Percentiles rank a stretch among this genome's conserved stretches.
phyloP scores from a whole-genome alignment of 2,113 vertebrate genomes.

The Psilopogon haemacephalus region DNA sequence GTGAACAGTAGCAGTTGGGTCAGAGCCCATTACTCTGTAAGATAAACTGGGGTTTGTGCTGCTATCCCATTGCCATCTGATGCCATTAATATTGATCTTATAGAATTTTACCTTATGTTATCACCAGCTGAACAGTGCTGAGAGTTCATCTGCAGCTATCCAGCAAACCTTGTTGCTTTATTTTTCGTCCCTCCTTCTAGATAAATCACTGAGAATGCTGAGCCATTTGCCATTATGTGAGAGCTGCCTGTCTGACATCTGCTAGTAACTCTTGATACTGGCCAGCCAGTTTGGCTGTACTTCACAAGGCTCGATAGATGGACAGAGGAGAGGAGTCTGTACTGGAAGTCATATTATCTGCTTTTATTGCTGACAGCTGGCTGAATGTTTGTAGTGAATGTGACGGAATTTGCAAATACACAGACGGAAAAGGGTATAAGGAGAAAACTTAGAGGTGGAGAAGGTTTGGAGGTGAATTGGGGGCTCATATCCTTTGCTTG shows the following conservation, averaged over 20 bases:
- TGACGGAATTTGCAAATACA: not conserved
- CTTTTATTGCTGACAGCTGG: not conserved
- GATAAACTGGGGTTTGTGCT: not conserved
- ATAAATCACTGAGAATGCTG: not conserved
- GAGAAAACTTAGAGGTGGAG: not conserved
- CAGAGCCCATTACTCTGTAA: not conserved
- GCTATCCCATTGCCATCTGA: not conserved
- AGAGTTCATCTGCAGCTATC: not conserved
- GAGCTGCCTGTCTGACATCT: not conserved
- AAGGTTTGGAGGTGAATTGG: not conserved
- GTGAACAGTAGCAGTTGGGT: not conserved
- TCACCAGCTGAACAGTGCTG: not conserved
- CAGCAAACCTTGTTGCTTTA: not conserved
- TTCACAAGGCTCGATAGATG: not conserved
- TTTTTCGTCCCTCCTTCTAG: not conserved
- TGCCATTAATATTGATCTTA: not conserved
- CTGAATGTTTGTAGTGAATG: not conserved
- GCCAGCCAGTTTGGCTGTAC: not conserved
- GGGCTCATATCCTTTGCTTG: not conserved
- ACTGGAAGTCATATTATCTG: not conserved
- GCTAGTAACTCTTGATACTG: not conserved
- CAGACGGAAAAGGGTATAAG: not conserved
- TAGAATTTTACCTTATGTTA: not conserved
- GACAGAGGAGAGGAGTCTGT: not conserved
- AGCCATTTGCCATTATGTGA: rapidly evolving